A percentile compares a stretch with the other conserved stretches of the same genome.
phyloP scores from a whole-genome alignment of 2,888 invertebrate genomes.

The Phorcus lineatus region DNA sequence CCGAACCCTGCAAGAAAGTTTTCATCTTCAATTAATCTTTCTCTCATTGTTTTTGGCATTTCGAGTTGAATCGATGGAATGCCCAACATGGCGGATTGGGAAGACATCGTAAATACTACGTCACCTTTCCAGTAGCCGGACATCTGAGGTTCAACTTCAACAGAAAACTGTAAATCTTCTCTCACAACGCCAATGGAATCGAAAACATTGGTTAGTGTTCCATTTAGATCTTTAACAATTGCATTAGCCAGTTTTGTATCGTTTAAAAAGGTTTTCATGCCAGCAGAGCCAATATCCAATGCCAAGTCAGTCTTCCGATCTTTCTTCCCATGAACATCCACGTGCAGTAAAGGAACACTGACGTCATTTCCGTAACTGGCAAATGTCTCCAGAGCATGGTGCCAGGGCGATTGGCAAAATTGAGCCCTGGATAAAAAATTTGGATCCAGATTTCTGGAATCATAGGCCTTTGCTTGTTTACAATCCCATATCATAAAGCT shows the following conservation, averaged over 20 bases:
- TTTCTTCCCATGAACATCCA: not conserved
- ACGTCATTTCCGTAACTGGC: not conserved
- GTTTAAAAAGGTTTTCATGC: not conserved
- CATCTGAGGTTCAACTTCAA: not conserved
- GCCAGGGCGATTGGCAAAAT: not conserved
- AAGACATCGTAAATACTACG: not conserved
- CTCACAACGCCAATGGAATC: not conserved
- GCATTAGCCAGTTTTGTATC: not conserved
- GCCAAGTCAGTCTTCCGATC: not conserved
- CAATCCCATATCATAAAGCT: not conserved
- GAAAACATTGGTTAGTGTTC: not conserved
- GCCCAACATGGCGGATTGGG: not conserved
- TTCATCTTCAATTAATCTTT: not conserved
- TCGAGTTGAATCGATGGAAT: not conserved
- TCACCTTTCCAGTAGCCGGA: not conserved
- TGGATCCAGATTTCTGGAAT: not conserved
- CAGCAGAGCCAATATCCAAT: not conserved
- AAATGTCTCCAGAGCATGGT: conserved; percentile 7
- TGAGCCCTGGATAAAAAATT: not conserved
- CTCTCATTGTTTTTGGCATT: not conserved
- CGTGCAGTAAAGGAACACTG: not conserved
- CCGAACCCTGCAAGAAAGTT: not conserved
- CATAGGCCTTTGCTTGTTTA: not conserved
- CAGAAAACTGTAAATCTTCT: not conserved
- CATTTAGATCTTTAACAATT: not conserved